Evolutionary conservation across 2,888 invertebrate species (phyloP).

Genomic region (Panopea generosa): DNA sequence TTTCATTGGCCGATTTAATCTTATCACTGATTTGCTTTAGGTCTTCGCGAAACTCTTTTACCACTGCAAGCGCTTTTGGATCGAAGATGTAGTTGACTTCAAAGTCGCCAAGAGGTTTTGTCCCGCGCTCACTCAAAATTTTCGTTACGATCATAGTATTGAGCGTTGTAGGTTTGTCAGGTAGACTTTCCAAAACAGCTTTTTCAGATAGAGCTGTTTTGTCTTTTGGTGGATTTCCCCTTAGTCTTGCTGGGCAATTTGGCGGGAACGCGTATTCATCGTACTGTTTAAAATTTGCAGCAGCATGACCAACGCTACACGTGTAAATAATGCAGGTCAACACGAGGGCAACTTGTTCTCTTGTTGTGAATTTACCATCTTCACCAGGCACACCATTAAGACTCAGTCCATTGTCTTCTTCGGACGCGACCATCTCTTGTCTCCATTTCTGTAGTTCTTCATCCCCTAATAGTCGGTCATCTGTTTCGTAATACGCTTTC

Average conservation of each 20-base stretch:
- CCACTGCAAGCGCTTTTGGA: slow-evolving; percentile 65
- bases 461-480: slow-evolving; percentile 60
- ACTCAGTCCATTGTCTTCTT: slow-evolving; percentile 81
- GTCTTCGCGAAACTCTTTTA: slow-evolving; percentile 76
- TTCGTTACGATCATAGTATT: slow-evolving; percentile 84
- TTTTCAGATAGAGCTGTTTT: slow-evolving; percentile 63
- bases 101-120: slow-evolving; percentile 83
- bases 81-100: slow-evolving; percentile 83
- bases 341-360: slow-evolving; percentile 39
- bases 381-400: slow-evolving; percentile 63
- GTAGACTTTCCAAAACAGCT: slow-evolving; percentile 79
- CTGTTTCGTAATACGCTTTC: slow-evolving; percentile 66
- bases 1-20: slow-evolving; percentile 80
- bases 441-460: slow-evolving; percentile 81
- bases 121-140: slow-evolving; percentile 78
- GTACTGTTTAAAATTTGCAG: no score
- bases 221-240: slow-evolving; percentile 55
- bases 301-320: slow-evolving; percentile 65
- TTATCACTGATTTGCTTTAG: slow-evolving; percentile 76
- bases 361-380: slow-evolving; percentile 45
- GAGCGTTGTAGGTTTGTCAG: slow-evolving; percentile 78
- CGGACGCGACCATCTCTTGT: slow-evolving; percentile 77
- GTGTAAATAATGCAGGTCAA: slow-evolving; percentile 57
- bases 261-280: no score
- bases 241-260: slow-evolving; percentile 69